Conservation (phyloP, 2,797 vertebrate genomes). For the Enteromius anoplus region DNA sequence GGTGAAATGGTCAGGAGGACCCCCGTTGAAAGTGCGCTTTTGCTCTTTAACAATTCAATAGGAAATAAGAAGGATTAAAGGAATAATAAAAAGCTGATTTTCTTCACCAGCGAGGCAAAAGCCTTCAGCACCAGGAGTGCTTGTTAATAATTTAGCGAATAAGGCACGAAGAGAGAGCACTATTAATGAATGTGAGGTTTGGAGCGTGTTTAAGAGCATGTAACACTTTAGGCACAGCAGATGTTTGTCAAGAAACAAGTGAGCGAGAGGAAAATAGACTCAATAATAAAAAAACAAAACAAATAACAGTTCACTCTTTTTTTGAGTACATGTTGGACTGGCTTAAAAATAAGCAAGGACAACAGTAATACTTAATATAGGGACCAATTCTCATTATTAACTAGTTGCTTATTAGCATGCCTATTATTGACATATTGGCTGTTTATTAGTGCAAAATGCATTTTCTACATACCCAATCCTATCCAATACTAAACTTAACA, state of each 20-base stretch:
- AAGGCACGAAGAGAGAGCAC: conserved; percentile 12
- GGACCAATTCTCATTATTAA: not conserved
- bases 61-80: conserved; percentile 30
- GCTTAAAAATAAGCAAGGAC: not conserved
- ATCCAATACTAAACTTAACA: not conserved
- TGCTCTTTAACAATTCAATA: conserved; percentile 30
- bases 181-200: conserved; percentile 41
- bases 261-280: conserved; percentile 2
- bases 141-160: conserved; percentile 46
- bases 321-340: conserved; percentile 8
- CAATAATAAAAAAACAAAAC: not conserved
- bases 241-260: conserved; percentile 24
- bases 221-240: conserved; percentile 36
- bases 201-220: conserved; percentile 1
- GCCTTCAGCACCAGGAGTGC: conserved; percentile 31
- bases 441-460: not conserved
- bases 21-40: not conserved
- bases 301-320: not conserved
- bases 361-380: not conserved
- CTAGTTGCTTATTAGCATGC: not conserved
- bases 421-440: not conserved
- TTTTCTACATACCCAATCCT: not conserved
- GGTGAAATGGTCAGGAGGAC: conserved; percentile 7
- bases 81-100: conserved; percentile 38
- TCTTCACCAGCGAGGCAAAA: conserved; percentile 28